Evolutionary conservation across 1,140 invertebrate species (phyloP), one percentile per base, ranked within the genome.

Genomic region (Diorhabda sublineata): DNA sequence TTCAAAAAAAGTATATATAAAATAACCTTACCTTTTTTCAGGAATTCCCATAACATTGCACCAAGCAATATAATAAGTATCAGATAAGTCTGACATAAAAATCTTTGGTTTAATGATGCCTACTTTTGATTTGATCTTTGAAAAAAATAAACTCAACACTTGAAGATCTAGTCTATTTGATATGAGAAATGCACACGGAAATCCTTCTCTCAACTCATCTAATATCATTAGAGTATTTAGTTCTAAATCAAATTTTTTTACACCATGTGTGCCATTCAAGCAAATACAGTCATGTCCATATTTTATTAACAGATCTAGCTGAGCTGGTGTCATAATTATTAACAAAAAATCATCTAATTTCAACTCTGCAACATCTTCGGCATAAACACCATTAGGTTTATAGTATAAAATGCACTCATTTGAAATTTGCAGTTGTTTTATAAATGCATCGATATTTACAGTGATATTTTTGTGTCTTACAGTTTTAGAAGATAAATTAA

Each of bases 61-160:
- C 72, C 69, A 73, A 7, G 69, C 59, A 59, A 69, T 64, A 43
- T 64, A 71, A 64, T 45, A 66, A 60, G 56, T n/a, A 59, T 52
- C n/a, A 8, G n/a, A 42, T 41, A 64, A 52, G 56, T 74, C 68
- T 5, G 70, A 71, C 70, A 72, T 74, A 59, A 74, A 72, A 42
- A 69, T 59, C 58, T 67, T 71, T 7, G 70, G 6, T 47, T 45
- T n/a, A 8, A 67, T 42, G 3, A 43, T 26, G 3, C 45, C 67
- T 61, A 59, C 41, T 43, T 57, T 52, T 43, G 8, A 41, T 63
- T 68, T 59, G 5, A 71, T 66, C 42, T 45, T 61, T 5, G 11
- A 43, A 61, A 68, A 73, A 57, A 69, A 69, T 8, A 69, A 8
- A 44, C 8, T 56, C 11, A 71, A n/a, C 9, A 71, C 56, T 1